phyloP scores from a whole-genome alignment of 1,140 invertebrate species.

The Neoseiulus cucumeris region DNA sequence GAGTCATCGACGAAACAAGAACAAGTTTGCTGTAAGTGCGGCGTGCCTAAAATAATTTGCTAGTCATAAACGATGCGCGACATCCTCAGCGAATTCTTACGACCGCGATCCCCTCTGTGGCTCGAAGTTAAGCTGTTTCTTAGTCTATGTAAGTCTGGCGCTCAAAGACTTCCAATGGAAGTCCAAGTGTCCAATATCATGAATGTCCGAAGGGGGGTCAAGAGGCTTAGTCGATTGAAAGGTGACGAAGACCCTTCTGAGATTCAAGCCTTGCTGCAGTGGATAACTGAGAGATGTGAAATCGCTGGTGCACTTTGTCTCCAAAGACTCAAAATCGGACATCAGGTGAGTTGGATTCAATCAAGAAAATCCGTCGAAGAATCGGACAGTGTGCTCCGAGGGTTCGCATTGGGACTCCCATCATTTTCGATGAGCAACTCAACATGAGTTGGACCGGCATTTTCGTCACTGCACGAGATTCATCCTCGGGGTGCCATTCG shows the following conservation, averaged over 20 bases:
- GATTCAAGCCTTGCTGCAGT: background rate
- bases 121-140: background rate
- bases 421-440: no score
- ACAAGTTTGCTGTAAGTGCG: no score
- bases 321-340: background rate
- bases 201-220: background rate
- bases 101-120: background rate
- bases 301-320: background rate
- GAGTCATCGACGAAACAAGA: no score
- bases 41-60: no score
- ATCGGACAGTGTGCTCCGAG: no score
- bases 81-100: background rate
- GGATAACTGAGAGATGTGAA: background rate
- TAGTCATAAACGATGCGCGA: no score
- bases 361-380: no score
- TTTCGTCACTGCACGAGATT: no score
- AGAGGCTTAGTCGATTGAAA: background rate
- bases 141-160: background rate
- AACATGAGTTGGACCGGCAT: no score
- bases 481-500: no score
- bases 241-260: background rate
- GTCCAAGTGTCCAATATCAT: constrained; percentile 4
- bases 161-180: background rate
- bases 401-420: no score
- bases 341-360: background rate